Evolutionary conservation across 2,888 invertebrate genomes (phyloP), one percentile per base, ranked within the genome.

Genomic region (Syritta pipiens): DNA sequence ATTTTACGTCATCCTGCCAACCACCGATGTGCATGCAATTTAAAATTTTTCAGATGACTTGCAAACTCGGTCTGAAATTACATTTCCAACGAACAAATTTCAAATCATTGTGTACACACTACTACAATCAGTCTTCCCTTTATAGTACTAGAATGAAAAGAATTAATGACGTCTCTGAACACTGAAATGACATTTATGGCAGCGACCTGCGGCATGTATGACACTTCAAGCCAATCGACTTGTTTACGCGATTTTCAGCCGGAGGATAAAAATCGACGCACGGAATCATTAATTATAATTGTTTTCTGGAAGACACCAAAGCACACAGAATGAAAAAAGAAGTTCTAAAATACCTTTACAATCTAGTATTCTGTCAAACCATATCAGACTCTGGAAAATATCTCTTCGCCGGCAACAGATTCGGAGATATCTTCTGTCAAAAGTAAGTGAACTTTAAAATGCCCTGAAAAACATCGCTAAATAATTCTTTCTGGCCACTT

Each of bases 301-400:
- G 10, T 14, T n/a, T n/a, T n/a, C n/a, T 19, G 2, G 20, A 20
- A 22, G n/a, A 14, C 12, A 53, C 9, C 20, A 6, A 7, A 4
- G n/a, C n/a, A n/a, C n/a, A n/a, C n/a, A 81, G 72, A 14, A 86
- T 85, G 84, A 85, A 83, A 7, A 83, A 86, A 68, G 83, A 75
- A 42, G 84, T 86, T 28, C 67, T 86, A 14, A 88, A 88, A 68
- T 81, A 84, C 3, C 83, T 93, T 83, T 96, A 97, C 85, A 96
- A 95, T 81, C 95, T 96, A 30, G 92, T 97, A 46, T 90, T 95
- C 81, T 92, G 94, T 22, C 96, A 97, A 89, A 90, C 93, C 1
- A 94, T 95, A 88, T 96, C 97, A 0, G 93, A 94, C 0, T 95
- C 95, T 86, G 95, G 96, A 4, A 93, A 94, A 86, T 96, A 92